Evolutionary conservation across 1,140 invertebrate genomes (phyloP).

Genomic region (Araneus ventricosus): DNA sequence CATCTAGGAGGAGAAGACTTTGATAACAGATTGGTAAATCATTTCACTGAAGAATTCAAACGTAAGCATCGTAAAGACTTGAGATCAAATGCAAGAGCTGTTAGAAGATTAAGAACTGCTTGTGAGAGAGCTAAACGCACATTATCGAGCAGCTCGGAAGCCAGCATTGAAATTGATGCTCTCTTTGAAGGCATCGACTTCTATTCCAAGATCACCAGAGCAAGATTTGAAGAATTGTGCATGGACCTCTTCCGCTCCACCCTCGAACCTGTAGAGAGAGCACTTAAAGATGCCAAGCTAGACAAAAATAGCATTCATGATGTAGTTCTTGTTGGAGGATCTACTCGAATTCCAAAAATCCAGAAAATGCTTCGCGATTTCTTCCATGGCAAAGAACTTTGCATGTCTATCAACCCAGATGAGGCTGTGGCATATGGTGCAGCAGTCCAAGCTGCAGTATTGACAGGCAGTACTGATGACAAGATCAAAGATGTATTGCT

Average conservation of each 20-base stretch:
- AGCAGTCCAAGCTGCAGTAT: slow-evolving; percentile 82
- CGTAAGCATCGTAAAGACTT: slow-evolving; percentile 90
- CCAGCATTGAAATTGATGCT: slow-evolving; percentile 83
- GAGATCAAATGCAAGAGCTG: slow-evolving; percentile 93
- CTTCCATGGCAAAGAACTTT: slow-evolving; percentile 84
- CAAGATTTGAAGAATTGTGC: slow-evolving; percentile 87
- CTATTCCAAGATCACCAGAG: slow-evolving; percentile 80
- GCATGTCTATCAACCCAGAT: slow-evolving; percentile 84
- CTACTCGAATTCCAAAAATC: slow-evolving; percentile 80
- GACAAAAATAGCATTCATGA: slow-evolving; percentile 81
- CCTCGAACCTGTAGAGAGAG: slow-evolving; percentile 77
- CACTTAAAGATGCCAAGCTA: slow-evolving; percentile 80
- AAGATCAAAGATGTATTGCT: slow-evolving; percentile 79
- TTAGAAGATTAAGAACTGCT: slow-evolving; percentile 77
- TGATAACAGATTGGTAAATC: slow-evolving; percentile 96
- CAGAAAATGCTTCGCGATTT: slow-evolving; percentile 79
- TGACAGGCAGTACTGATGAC: slow-evolving; percentile 79
- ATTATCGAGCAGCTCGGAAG: slow-evolving; percentile 79
- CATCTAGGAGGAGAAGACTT: slow-evolving; percentile 93
- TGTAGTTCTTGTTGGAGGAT: slow-evolving; percentile 82
- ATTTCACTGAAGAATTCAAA: slow-evolving; percentile 91
- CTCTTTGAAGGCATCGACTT: slow-evolving; percentile 86
- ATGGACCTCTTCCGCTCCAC: slow-evolving; percentile 78
- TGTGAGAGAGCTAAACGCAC: slow-evolving; percentile 86
- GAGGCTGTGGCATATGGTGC: slow-evolving; percentile 84